Percentiles rank a stretch among this genome's conserved stretches.
Evolutionary conservation across 2,113 vertebrate genomes (phyloP).

Genomic region (Piaya cayana): DNA sequence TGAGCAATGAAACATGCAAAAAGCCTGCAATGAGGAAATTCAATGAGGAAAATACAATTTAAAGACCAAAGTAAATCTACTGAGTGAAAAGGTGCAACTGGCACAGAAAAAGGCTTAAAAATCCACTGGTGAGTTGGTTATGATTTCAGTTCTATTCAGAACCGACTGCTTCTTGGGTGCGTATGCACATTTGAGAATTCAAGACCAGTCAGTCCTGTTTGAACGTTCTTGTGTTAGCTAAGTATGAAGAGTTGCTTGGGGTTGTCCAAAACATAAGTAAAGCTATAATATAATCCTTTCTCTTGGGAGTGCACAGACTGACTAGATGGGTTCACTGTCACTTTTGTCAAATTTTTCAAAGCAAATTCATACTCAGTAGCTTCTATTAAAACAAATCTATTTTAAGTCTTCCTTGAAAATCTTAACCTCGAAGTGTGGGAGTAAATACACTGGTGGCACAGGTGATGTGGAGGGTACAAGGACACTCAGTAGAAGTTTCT

Average conservation of each 20-base stretch:
- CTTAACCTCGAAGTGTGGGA: background rate
- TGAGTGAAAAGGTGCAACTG: slow-evolving; percentile 27
- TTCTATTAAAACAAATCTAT: background rate
- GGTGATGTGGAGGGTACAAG: background rate
- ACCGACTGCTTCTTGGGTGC: background rate
- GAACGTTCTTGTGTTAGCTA: slow-evolving; percentile 25
- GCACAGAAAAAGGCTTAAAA: slow-evolving; percentile 9
- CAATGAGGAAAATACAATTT: slow-evolving; percentile 47
- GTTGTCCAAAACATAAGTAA: background rate
- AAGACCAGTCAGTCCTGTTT: background rate
- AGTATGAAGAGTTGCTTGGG: background rate
- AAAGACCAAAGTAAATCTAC: slow-evolving; percentile 36
- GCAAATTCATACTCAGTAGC: background rate
- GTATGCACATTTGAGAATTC: background rate
- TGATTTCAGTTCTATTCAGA: slow-evolving; percentile 27
- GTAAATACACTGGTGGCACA: background rate
- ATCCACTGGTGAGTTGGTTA: background rate
- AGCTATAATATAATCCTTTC: background rate
- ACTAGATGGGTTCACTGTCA: background rate
- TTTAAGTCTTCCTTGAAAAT: background rate
- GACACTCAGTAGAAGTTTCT: background rate
- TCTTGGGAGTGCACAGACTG: background rate
- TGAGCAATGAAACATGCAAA: slow-evolving; percentile 59
- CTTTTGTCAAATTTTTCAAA: background rate
- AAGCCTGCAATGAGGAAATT: slow-evolving; percentile 7